Evolutionary conservation across 1,140 invertebrate genomes (phyloP), one percentile per base, ranked within the genome.

Genomic region (Drosophila mojavensis): DNA sequence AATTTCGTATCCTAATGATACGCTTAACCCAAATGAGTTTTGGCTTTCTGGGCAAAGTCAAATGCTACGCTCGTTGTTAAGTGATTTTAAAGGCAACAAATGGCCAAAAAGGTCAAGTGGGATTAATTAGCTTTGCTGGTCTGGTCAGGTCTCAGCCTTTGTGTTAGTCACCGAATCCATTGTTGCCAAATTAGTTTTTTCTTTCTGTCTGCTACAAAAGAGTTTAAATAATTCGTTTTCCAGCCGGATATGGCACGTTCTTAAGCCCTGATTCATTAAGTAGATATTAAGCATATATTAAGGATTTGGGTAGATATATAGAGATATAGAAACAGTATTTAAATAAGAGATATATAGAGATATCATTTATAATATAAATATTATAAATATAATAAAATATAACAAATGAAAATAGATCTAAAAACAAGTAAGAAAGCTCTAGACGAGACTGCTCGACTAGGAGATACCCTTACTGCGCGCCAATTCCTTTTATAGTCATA

Each of bases 51-150:
- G 53, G 6, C 50, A 36, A 61, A 56, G 20, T 43, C 28, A 13
- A 47, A 47, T 63, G 41, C 24, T 15, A 45, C 45, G 28, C 26
- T 41, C 13, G 53, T 51, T 39, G 36, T 36, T 59, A 64, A 75
- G 43, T 70, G 55, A 64, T 70, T 75, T 75, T 75, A 64, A 54
- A 65, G 47, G 55, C 61, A 60, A 28, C 48, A 7, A 33, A 76
- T 61, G 43, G 50, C 15, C 33, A 71, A 72, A 61, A 71, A 66
- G 74, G 68, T 76, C 68, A 72, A 61, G 41, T 72, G 68, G 73
- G 56, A 76, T 66, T 76, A 76, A 76, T 72, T 66, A 76, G 50
- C 60, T 66, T 55, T 65, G 47, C 36, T 33, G n/a, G 58, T 54
- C 63, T 62, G n/a, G 7, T 58, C 58, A 24, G 20, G 20, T 24